Evolutionary conservation across 2,797 vertebrate species (phyloP), one percentile per base, ranked within the genome.

Genomic region (Selene dorsalis): DNA sequence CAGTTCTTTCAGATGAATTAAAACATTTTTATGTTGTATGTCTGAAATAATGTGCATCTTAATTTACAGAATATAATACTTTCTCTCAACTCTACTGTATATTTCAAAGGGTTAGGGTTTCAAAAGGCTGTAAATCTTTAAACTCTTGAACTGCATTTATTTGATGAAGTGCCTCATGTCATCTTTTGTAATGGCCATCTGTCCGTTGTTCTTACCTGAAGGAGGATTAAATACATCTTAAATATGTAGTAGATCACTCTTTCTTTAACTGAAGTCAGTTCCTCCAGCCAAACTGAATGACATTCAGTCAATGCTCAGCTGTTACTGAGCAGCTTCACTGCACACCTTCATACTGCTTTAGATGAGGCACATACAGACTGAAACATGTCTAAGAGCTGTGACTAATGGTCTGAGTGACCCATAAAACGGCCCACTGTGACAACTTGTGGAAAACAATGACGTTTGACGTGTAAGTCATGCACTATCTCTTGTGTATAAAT

Each of bases 151-250:
- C 3, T 78, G 7, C 20, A 73, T 59, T 56, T 68, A 59, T 80
- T 73, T 75, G 0, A 55, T 53, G 55, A 52, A 60, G 26, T 22
- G 50, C 14, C 38, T 58, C 17, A 59, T 53, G 38, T 71, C 24
- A 74, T 18, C 10, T 59, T 82, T 75, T 81, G 12, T 62, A 61
- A 73, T 75, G 11, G 12, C 53, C 12, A 32, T 65, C 11, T 61
- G n/a, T 68, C n/a, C 47, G 18, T 35, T 82, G 56, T 48, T 77
- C 73, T 26, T 41, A 82, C 12, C 10, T 2, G 48, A 3, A 20
- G 16, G 47, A 45, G 4, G 69, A 80, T 73, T 69, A 78, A 85
- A 87, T 32, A 26, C 66, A 11, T 61, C 43, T 66, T 63, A 55
- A 60, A 75, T 65, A 57, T 2, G 6, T 30, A 20, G 32, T 22